Evolutionary conservation across 1,140 invertebrate species (phyloP).

Genomic region (Drosophila nannoptera): DNA sequence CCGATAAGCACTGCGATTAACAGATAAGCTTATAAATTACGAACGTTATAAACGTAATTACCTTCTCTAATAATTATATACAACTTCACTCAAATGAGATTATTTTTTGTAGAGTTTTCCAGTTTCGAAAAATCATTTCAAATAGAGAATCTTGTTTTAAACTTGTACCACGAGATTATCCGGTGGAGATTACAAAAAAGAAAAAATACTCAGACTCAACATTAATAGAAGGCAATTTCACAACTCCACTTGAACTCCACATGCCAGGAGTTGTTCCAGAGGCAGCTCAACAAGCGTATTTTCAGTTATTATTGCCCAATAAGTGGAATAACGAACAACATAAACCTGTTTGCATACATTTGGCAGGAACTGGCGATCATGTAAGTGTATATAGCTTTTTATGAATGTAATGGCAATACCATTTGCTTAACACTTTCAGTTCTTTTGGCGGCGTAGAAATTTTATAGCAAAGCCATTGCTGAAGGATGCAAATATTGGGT

Average conservation of each 20-base stretch:
- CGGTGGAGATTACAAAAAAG: conserved; percentile 94
- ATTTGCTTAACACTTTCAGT: conserved; percentile 82
- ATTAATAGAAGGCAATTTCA: conserved; percentile 92
- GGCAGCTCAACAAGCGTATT: conserved; percentile 89
- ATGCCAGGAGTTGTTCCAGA: conserved; percentile 92
- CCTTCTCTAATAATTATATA: no score
- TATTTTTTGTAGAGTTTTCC: conserved; percentile 86
- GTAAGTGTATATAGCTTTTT: conserved; percentile 81
- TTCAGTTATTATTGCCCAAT: conserved; percentile 91
- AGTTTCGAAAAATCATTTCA: conserved; percentile 92
- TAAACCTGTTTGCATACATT: conserved; percentile 94
- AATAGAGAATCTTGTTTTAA: conserved; percentile 90
- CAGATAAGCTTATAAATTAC: no score
- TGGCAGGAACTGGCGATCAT: conserved; percentile 99
- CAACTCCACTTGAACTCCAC: conserved; percentile 90
- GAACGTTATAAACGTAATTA: no score
- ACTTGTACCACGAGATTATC: conserved; percentile 90
- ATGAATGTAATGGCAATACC: no score
- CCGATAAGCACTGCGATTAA: no score
- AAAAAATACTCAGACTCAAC: conserved; percentile 87
- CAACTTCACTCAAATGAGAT: no score
- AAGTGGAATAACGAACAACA: conserved; percentile 85
- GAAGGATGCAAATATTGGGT: conserved; percentile 93
- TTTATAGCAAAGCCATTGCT: conserved; percentile 91
- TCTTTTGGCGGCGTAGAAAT: conserved; percentile 93